Base-by-base conservation (phyloP, 1,140 invertebrate species). In the Calliopsis andreniformis region DNA sequence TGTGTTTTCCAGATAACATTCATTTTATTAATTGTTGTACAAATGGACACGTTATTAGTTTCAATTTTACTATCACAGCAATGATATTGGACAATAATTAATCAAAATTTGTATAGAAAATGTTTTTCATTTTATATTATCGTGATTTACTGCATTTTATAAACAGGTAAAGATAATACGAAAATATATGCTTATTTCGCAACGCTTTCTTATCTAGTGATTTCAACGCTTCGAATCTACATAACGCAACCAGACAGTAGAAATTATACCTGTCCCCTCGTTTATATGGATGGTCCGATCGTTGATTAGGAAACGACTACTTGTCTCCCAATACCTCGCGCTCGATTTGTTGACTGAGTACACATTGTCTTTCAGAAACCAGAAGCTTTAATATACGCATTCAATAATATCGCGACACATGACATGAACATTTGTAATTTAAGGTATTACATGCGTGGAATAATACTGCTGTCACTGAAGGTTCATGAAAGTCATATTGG, bases 181-280 rank as follows among this genome's bases (percentile, higher is more conserved):
- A 35, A 58, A 12, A 35, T 32, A n/a, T 8, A 3, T 10, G 8
- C 23, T 35, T 42, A n/a, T 42, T 35, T 59, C 32, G 32, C 56
- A 42, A 59, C 56, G 4, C n/a, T 49, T 20, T 39, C 56, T 59
- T 59, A 59, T 59, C 56, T 35, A 20, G 32, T 23, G 56, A 59
- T 42, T 59, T 59, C 56, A 59, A 59, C 32, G 56, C 56, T 5
- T 6, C 32, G 32, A 4, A 30, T 23, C 32, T 32, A 1, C 32
- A 10, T n/a, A 42, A 42, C 32, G 32, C 10, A 20, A 20, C 30
- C 30, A 23, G 32, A 35, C 10, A 14, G 16, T 23, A 39, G 20
- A 23, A 59, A 39, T 59, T 39, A 6, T 39, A 6, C 18, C n/a
- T 39, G 35, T 18, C 47, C n/a, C n/a, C 10, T 8, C 28, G 51